Percentiles rank a stretch among this genome's conserved stretches.
Conservation (phyloP, 2,113 vertebrate genomes). For the Noctilio leporinus region DNA sequence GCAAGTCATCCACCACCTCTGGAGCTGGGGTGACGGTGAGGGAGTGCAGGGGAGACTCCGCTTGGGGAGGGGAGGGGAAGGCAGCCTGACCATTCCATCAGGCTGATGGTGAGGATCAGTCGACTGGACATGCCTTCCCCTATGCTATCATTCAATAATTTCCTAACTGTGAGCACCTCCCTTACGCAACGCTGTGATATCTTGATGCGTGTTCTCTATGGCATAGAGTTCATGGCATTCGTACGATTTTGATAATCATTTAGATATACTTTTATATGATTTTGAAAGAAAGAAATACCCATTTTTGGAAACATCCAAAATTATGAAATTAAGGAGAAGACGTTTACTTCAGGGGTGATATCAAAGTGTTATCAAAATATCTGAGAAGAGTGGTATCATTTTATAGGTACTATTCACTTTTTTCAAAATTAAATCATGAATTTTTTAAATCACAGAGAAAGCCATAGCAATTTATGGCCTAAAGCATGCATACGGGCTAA, state of each 20-base stretch:
- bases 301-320: not conserved
- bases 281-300: not conserved
- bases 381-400: constrained; percentile 8
- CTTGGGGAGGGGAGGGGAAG: accelerated
- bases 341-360: constrained; percentile 2
- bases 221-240: not conserved
- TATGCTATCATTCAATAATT: not conserved
- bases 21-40: accelerated
- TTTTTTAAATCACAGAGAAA: constrained; percentile 61
- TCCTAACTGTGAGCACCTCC: not conserved
- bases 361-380: constrained; percentile 33
- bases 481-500: constrained; percentile 53
- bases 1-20: accelerated
- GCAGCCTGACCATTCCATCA: accelerated
- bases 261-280: not conserved
- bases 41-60: accelerated
- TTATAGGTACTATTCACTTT: constrained; percentile 16
- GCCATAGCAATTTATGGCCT: not conserved
- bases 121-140: accelerated
- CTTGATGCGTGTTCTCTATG: not conserved
- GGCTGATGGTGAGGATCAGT: accelerated
- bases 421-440: constrained; percentile 59
- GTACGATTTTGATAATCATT: not conserved
- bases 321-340: not conserved
- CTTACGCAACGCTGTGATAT: not conserved